phyloP scores from a whole-genome alignment of 1,140 invertebrate genomes.

The Euwallacea fornicatus region DNA sequence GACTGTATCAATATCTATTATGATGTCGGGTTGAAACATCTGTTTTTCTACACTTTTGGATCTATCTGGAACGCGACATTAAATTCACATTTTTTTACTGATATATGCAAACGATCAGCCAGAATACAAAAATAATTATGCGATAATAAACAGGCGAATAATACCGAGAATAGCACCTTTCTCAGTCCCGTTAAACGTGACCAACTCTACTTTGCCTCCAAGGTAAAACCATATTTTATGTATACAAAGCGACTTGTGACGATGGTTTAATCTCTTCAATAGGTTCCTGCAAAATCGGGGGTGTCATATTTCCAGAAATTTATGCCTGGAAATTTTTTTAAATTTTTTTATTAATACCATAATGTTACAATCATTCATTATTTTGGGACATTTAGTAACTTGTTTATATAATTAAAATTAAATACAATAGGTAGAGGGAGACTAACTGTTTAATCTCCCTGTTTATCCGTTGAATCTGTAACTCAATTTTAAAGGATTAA shows the following conservation, averaged over 20 bases:
- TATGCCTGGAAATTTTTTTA: not conserved
- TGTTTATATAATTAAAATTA: too few species aligned
- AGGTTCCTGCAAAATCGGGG: not conserved
- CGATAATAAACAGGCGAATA: too few species aligned
- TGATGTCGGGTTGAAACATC: conserved; percentile 9
- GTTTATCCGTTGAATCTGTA: too few species aligned
- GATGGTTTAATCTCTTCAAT: conserved; percentile 6
- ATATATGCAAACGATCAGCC: too few species aligned
- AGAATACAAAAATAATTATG: too few species aligned
- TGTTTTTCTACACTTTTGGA: conserved; percentile 6
- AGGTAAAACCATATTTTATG: conserved; percentile 10
- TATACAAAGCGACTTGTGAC: conserved; percentile 1
- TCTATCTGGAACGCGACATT: not conserved
- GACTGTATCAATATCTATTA: conserved; percentile 4
- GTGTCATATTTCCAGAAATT: conserved; percentile 2
- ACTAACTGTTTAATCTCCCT: too few species aligned
- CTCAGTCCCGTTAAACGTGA: conserved; percentile 8
- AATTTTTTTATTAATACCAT: too few species aligned
- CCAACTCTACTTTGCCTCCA: conserved; percentile 3
- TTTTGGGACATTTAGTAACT: too few species aligned
- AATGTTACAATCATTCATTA: not conserved
- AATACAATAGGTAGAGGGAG: too few species aligned
- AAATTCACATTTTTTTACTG: not conserved
- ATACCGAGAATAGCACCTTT: not conserved
- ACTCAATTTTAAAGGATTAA: too few species aligned